These are phyloP conservation scores for Fulmarus glacialis DNA, from an alignment of 2,113 vertebrate genomes.

Conservation along the genomic window DNA sequence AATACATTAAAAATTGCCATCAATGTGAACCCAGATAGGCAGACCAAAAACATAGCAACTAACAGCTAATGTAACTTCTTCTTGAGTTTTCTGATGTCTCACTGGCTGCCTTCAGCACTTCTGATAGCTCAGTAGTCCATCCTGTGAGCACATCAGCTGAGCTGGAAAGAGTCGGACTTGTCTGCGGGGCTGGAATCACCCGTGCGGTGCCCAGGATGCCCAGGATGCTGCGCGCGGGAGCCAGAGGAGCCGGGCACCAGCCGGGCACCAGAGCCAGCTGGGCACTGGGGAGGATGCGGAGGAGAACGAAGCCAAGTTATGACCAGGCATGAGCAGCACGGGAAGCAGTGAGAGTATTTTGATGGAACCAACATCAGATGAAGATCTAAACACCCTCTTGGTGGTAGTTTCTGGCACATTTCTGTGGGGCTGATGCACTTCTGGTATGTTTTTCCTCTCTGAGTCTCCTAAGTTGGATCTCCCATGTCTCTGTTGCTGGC, in stretches of 20 bases:
- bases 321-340: not conserved
- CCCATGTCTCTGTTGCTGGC: not conserved
- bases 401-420: not conserved
- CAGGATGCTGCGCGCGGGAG: not conserved
- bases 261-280: not conserved
- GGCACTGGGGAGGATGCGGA: not conserved
- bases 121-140: not conserved
- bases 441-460: not conserved
- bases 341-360: not conserved
- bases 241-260: fast-evolving
- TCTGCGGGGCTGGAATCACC: not conserved
- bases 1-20: not conserved
- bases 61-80: not conserved
- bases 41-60: fast-evolving
- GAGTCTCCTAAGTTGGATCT: not conserved
- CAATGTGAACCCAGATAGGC: not conserved
- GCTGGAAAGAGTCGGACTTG: not conserved
- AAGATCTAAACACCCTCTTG: not conserved
- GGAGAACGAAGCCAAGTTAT: fast-evolving
- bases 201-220: fast-evolving
- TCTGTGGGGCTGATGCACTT: not conserved
- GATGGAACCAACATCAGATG: not conserved
- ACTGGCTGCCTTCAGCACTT: not conserved
- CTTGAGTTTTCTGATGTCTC: not conserved
- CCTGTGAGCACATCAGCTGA: not conserved